These are phyloP conservation scores for Sparus aurata DNA, from an alignment of 2,797 vertebrate species.

Conservation along the genomic window DNA sequence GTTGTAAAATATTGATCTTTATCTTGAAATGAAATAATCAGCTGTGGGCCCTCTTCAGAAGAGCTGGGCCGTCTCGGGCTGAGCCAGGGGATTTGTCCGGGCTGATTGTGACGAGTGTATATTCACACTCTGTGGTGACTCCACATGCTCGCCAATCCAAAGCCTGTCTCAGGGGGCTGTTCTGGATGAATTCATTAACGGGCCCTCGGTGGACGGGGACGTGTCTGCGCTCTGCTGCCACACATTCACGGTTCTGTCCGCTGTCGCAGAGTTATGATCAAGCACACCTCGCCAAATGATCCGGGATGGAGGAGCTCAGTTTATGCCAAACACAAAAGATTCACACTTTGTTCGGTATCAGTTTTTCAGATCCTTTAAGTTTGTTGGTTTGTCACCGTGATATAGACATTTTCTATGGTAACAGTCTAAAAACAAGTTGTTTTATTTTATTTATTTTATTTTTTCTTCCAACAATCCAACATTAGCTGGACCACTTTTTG, in stretches of 20 bases:
- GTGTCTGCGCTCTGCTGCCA: constrained; percentile 63
- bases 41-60: constrained; percentile 60
- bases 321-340: constrained; percentile 40
- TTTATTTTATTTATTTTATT: not conserved
- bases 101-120: constrained; percentile 64
- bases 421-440: not conserved
- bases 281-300: constrained; percentile 43
- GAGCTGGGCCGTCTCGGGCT: constrained; percentile 61
- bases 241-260: constrained; percentile 62
- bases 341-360: constrained; percentile 11
- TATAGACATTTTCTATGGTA: not conserved
- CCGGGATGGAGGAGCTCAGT: constrained; percentile 22
- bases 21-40: constrained; percentile 75
- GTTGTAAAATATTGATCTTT: constrained; percentile 77
- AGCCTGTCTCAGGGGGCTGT: constrained; percentile 63
- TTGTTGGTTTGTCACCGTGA: not conserved
- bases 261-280: constrained; percentile 23
- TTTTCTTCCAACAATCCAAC: not conserved
- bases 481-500: not conserved
- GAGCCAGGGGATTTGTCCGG: constrained; percentile 69
- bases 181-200: constrained; percentile 77
- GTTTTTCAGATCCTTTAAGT: not conserved
- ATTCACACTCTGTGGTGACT: constrained; percentile 56
- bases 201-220: constrained; percentile 59
- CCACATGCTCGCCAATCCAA: constrained; percentile 60